Base-by-base conservation (phyloP, 2,888 invertebrate species). In the Resseliella maxima region DNA sequence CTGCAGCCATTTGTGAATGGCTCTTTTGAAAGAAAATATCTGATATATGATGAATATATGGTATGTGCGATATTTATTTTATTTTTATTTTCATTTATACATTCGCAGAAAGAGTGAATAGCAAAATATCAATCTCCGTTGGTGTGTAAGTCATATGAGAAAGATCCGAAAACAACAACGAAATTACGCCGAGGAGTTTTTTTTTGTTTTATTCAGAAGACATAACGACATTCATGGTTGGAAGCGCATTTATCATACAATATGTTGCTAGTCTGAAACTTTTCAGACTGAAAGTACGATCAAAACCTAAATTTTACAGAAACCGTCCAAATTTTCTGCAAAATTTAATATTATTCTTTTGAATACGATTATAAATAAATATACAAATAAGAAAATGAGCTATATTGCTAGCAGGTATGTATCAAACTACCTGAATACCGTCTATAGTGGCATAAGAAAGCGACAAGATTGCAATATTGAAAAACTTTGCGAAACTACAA, bases 61-160 rank as follows among this genome's bases (percentile, higher is more conserved):
- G n/a, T n/a, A n/a, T n/a, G n/a, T n/a, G n/a, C n/a, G n/a, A n/a
- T n/a, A n/a, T n/a, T n/a, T n/a, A n/a, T n/a, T n/a, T n/a, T n/a
- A n/a, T n/a, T 59, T 59, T 59, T 59, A 59, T 59, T 59, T 59
- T 24, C 59, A 24, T 59, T 59, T 24, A 27, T 59, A 59, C 24
- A n/a, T 24, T 59, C n/a, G n/a, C n/a, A n/a, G n/a, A n/a, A n/a
- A n/a, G n/a, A n/a, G n/a, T n/a, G n/a, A n/a, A n/a, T n/a, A n/a
- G n/a, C n/a, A n/a, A n/a, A n/a, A n/a, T 59, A n/a, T 59, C 12
- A 59, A 59, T 59, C 59, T 24, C 59, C 24, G 59, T 59, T 59
- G 59, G 59, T 72, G 10, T 72, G 31, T 8, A 31, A 31, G 2
- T 31, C 31, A 72, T 31, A 72, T 12, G 31, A 31, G 72, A 72